These are phyloP conservation scores for Tetranychus cinnabarinus DNA, from an alignment of 1,140 invertebrate genomes.

Conservation along the genomic window DNA sequence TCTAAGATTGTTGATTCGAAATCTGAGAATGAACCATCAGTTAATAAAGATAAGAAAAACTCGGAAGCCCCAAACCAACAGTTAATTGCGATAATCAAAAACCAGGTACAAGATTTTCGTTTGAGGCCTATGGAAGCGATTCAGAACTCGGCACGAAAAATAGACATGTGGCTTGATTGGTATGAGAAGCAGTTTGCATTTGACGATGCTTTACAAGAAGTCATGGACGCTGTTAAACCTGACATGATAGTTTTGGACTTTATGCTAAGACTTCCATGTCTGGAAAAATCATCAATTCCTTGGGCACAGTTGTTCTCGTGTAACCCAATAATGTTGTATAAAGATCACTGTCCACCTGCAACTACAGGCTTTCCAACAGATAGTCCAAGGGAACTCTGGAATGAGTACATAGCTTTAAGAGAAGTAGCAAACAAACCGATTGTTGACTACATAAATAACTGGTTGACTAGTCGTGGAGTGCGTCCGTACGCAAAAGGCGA, in stretches of 20 bases:
- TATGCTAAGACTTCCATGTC: neutral
- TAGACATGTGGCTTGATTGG: neutral
- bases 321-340: neutral
- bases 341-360: neutral
- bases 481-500: neutral
- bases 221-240: neutral
- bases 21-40: too few relatives aligned
- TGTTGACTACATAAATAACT: neutral
- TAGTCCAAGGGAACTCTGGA: neutral
- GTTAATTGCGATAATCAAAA: too few relatives aligned
- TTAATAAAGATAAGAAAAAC: too few relatives aligned
- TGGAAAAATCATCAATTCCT: neutral
- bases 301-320: neutral
- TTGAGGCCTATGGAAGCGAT: neutral
- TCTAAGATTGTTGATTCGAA: too few relatives aligned
- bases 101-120: too few relatives aligned
- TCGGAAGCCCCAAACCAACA: too few relatives aligned
- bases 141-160: neutral
- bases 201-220: neutral
- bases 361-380: neutral
- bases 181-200: neutral
- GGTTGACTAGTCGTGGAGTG: neutral
- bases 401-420: neutral
- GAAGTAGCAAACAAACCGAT: neutral
- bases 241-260: neutral